Conservation (phyloP, 2,113 vertebrate species). For the Ceyx margarethae region DNA sequence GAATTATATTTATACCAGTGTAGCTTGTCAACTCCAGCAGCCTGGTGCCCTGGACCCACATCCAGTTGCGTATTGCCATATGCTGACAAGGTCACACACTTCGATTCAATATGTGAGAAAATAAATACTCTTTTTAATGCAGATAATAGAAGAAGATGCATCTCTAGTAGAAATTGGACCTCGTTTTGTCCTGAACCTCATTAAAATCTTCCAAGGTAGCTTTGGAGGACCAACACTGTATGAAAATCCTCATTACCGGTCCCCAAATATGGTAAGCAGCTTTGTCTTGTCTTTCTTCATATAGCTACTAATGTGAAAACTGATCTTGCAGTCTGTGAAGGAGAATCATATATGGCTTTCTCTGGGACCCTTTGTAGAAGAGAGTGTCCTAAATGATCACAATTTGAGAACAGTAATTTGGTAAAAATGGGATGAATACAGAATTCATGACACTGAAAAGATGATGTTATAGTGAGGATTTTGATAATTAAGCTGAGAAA, state of each 20-base stretch:
- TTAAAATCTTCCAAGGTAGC: conserved; percentile 95
- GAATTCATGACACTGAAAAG: neutral
- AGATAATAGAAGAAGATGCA: conserved; percentile 97
- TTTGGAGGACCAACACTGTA: conserved; percentile 94
- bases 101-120: neutral
- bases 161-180: conserved; percentile 95
- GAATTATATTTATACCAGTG: neutral
- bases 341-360: neutral
- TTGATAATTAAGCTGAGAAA: neutral
- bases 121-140: neutral
- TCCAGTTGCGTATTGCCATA: neutral
- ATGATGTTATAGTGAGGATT: neutral
- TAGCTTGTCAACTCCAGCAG: neutral
- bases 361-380: neutral
- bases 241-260: conserved; percentile 90
- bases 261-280: conserved; percentile 89
- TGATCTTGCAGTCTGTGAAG: neutral
- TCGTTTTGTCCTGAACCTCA: conserved; percentile 94
- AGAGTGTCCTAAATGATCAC: neutral
- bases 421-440: neutral
- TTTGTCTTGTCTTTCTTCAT: neutral
- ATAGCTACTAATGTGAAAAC: neutral
- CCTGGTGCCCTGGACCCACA: rapidly evolving
- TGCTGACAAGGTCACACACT: neutral
- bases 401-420: neutral